Evolutionary conservation across 2,888 invertebrate genomes (phyloP), one percentile per base, ranked within the genome.

Genomic region (Agrochola lychnidis): DNA sequence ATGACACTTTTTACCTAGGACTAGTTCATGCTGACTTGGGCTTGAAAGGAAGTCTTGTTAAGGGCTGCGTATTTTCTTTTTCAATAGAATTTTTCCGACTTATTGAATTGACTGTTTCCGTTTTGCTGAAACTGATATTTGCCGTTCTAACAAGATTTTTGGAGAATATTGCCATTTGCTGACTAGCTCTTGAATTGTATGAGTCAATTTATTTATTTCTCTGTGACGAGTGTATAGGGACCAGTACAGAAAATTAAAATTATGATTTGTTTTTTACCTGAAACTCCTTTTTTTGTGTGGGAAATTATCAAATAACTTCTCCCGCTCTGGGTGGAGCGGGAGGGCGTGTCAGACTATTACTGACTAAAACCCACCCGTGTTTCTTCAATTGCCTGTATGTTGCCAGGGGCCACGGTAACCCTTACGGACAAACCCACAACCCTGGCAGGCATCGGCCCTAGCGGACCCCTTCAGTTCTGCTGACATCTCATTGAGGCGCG

Each of bases 71-170:
- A 74, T 78, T 73, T 81, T 74, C 14, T 53, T 64, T 62, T 45
- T 12, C 42, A 70, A 63, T 57, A 53, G 67, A 30, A 76, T 80
- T 80, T 78, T 80, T 59, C 61, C 66, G 40, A 57, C 42, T 67
- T 48, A 70, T 66, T 59, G 61, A 61, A 62, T 70, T 51, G 76
- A 19, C 36, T 59, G 67, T n/a, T n/a, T 59, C 56, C 81, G 59
- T 59, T 63, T 59, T 80, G 76, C 76, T 76, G 81, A 80, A 62
- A 57, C 9, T 57, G 61, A 78, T 76, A 80, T 70, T 80, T 36
- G 45, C 9, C 45, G 25, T 30, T 9, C 16, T 51, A 45, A 64
- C 36, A 45, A 63, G 40, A 30, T 40, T 51, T 51, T 77, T 40
- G 22, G 9, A 72, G 53, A 61, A 62, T 19, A 6, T 5, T 14